Percentiles rank a stretch among this genome's conserved stretches.
Conservation (phyloP, 1,140 invertebrate genomes). For the Drosophila nikananu region DNA sequence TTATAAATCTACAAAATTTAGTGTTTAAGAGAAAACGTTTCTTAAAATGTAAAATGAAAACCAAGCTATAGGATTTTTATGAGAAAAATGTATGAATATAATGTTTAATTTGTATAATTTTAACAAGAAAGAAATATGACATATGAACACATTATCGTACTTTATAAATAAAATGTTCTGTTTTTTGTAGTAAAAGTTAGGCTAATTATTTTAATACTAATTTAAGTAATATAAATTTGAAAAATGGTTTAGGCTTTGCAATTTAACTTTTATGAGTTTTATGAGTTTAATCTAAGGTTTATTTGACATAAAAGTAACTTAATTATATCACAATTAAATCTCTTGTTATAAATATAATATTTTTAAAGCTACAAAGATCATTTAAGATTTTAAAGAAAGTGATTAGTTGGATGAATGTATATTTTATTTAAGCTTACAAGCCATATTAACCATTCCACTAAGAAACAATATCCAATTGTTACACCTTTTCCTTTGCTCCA, state of each 20-base stretch:
- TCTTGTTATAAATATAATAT: background rate
- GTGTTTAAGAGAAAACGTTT: background rate
- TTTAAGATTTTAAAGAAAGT: background rate
- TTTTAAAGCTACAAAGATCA: too few species aligned
- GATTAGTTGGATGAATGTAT: too few species aligned
- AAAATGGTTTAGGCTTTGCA: background rate
- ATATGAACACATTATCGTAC: too few species aligned
- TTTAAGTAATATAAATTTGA: background rate
- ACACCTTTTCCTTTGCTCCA: background rate
- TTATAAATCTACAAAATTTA: background rate
- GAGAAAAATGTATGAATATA: background rate
- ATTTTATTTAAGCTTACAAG: background rate
- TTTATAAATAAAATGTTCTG: background rate
- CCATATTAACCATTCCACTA: background rate
- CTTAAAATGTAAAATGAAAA: background rate
- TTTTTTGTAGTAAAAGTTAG: background rate
- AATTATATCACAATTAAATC: too few species aligned
- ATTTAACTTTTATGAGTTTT: too few species aligned
- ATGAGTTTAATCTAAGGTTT: background rate
- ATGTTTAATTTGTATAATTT: too few species aligned
- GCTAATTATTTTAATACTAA: too few species aligned
- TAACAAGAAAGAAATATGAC: too few species aligned
- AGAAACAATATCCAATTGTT: background rate
- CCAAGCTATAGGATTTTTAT: background rate
- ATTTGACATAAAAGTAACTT: background rate